Conservation (phyloP, 1,140 invertebrate genomes). For the Lycorma delicatula region DNA sequence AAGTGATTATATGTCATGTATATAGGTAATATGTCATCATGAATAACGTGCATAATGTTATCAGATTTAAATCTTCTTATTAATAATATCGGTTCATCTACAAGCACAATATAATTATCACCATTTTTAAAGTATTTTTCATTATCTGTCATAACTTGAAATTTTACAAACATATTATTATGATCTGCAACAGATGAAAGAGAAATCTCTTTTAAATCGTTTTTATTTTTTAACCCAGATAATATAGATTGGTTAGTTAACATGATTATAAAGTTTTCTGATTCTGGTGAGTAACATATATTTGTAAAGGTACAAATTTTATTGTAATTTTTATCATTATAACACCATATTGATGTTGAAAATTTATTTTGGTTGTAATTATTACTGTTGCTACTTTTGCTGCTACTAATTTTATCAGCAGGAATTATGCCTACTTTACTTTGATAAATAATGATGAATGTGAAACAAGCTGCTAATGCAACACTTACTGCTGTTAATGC, state of each 20-base stretch:
- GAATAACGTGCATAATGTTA: conserved; percentile 49
- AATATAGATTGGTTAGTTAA: conserved; percentile 21
- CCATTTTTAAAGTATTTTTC: not conserved
- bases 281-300: conserved; percentile 24
- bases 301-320: conserved; percentile 26
- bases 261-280: conserved; percentile 22
- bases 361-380: too few relatives aligned
- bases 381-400: too few relatives aligned
- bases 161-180: conserved; percentile 20
- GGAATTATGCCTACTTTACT: too few relatives aligned
- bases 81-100: conserved; percentile 15
- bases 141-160: conserved; percentile 8
- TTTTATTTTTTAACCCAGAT: conserved; percentile 16
- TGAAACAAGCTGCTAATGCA: too few relatives aligned
- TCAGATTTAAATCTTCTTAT: conserved; percentile 43
- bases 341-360: conserved; percentile 22
- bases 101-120: conserved; percentile 4
- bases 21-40: conserved; percentile 47
- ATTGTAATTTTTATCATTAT: conserved; percentile 2
- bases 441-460: too few relatives aligned
- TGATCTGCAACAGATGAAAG: conserved; percentile 25
- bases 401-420: too few relatives aligned
- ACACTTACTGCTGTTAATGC: too few relatives aligned
- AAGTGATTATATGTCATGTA: conserved; percentile 36
- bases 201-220: conserved; percentile 22